These are phyloP conservation scores for Clamator glandarius DNA, from an alignment of 2,797 vertebrate species.

Conservation along the genomic window DNA sequence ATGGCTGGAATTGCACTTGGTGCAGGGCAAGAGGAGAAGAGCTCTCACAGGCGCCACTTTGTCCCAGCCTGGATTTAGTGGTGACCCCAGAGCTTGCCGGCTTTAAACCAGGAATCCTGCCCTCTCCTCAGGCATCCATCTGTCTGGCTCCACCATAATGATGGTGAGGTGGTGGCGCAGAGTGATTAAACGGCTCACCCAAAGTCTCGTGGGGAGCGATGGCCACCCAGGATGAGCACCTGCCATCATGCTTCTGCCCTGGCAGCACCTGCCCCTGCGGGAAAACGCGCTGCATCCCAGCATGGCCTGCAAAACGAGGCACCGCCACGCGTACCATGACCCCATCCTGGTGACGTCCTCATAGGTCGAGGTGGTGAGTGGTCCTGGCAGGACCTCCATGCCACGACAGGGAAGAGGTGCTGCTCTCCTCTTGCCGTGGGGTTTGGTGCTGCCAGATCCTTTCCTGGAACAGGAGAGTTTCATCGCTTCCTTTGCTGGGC, in stretches of 20 bases:
- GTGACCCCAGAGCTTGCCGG: neutral
- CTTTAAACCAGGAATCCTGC: neutral
- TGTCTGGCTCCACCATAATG: conserved; percentile 31
- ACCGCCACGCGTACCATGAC: fast-evolving
- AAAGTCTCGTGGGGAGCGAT: neutral
- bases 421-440: neutral
- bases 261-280: fast-evolving
- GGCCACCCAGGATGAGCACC: neutral
- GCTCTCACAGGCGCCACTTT: fast-evolving
- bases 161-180: neutral
- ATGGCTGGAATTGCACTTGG: fast-evolving
- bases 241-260: neutral
- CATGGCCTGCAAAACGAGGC: neutral
- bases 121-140: conserved; percentile 39
- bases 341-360: fast-evolving
- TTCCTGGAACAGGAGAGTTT: neutral
- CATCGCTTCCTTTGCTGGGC: neutral
- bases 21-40: neutral
- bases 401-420: fast-evolving
- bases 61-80: neutral
- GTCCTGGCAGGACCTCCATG: fast-evolving
- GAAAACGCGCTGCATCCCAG: neutral
- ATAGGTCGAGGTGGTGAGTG: fast-evolving
- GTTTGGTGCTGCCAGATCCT: neutral
- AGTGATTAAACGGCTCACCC: neutral